Conservation (phyloP, 1,140 invertebrate species). For the Pinna nobilis region DNA sequence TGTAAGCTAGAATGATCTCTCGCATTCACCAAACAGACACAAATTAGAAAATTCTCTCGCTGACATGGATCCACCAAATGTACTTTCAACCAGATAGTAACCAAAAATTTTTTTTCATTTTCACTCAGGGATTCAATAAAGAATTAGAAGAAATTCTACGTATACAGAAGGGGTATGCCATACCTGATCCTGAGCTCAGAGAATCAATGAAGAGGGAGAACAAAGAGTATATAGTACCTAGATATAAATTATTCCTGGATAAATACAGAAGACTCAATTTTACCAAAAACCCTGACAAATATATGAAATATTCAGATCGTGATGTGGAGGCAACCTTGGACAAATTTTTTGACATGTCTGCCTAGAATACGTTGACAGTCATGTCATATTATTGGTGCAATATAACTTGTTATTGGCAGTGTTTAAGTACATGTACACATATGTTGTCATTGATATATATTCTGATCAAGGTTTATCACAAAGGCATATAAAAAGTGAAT, state of each 20-base stretch:
- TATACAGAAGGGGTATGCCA: conserved; percentile 92
- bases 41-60: too few species aligned
- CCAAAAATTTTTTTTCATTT: too few species aligned
- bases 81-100: too few species aligned
- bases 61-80: too few species aligned
- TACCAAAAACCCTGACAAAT: conserved; percentile 93
- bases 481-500: too few species aligned
- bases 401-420: neutral
- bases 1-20: too few species aligned
- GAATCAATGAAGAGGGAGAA: conserved; percentile 89
- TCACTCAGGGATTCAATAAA: conserved; percentile 89
- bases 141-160: conserved; percentile 91
- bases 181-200: conserved; percentile 92
- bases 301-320: conserved; percentile 89
- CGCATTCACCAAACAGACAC: too few species aligned
- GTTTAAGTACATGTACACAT: neutral
- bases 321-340: conserved; percentile 86
- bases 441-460: neutral
- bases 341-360: conserved; percentile 88
- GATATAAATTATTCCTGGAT: conserved; percentile 69
- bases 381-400: neutral
- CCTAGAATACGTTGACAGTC: conserved; percentile 37
- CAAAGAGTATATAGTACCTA: conserved; percentile 87
- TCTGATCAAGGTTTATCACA: neutral
- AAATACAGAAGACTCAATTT: conserved; percentile 85